phyloP scores from a whole-genome alignment of 1,140 invertebrate genomes.

The Chironomus tepperi region DNA sequence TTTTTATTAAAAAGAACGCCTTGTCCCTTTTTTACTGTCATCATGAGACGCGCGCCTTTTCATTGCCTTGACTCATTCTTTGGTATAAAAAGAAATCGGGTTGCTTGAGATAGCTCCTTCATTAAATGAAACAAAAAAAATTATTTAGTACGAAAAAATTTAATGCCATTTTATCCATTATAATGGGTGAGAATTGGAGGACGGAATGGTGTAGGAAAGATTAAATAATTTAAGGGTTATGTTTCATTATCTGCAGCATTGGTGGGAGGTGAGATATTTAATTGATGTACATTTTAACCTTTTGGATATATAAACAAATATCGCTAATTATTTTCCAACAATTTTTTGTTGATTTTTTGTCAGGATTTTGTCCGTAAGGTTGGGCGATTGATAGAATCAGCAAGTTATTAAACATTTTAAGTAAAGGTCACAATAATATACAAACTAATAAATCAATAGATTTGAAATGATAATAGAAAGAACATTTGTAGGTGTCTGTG shows the following conservation, averaged over 20 bases:
- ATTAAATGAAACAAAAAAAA: too few relatives aligned
- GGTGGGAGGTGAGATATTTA: too few relatives aligned
- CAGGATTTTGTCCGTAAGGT: not conserved
- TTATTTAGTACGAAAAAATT: not conserved
- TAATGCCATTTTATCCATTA: constrained; percentile 7
- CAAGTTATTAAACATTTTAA: too few relatives aligned
- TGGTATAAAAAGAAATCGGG: not conserved
- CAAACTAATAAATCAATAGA: too few relatives aligned
- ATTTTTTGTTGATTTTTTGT: not conserved
- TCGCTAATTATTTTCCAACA: not conserved
- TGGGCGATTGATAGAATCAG: too few relatives aligned
- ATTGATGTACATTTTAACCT: not conserved
- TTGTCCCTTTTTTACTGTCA: constrained; percentile 12
- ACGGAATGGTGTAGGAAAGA: not conserved
- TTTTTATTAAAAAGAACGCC: constrained; percentile 5
- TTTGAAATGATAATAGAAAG: too few relatives aligned
- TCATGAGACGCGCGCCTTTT: constrained; percentile 5
- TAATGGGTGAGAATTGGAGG: not conserved
- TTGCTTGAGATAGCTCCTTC: not conserved
- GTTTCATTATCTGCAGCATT: too few relatives aligned
- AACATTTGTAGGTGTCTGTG: too few relatives aligned
- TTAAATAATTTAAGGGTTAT: too few relatives aligned
- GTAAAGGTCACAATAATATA: too few relatives aligned
- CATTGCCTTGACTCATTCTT: not conserved
- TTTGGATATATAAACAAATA: not conserved